phyloP scores from a whole-genome alignment of 2,113 vertebrate genomes.

The Brevimyrus niger region DNA sequence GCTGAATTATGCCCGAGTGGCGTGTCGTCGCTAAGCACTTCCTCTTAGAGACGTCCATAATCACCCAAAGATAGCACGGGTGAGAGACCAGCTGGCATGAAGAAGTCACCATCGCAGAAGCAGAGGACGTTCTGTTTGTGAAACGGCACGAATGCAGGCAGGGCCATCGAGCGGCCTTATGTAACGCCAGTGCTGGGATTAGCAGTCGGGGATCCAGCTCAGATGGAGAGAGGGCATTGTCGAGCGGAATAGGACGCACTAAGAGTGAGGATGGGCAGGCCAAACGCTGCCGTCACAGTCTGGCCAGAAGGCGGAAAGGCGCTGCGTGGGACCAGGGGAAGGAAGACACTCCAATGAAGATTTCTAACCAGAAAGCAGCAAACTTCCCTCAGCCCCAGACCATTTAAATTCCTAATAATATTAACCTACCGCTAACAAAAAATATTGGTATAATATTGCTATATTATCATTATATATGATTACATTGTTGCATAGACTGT shows the following conservation, averaged over 20 bases:
- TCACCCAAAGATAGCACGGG: not conserved
- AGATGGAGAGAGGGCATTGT: not conserved
- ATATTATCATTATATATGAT: not conserved
- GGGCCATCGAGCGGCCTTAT: not conserved
- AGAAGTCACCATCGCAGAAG: not conserved
- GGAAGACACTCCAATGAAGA: not conserved
- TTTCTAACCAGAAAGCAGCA: not conserved
- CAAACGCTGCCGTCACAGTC: not conserved
- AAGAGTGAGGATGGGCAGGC: not conserved
- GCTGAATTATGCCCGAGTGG: not conserved
- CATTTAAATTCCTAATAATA: not conserved
- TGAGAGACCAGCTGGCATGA: slow-evolving; percentile 2
- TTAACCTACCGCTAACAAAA: not conserved
- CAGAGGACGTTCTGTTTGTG: not conserved
- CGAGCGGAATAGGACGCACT: not conserved
- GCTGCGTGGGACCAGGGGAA: not conserved
- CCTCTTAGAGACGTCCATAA: not conserved
- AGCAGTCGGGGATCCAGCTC: not conserved
- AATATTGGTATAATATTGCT: not conserved
- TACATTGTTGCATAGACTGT: not conserved
- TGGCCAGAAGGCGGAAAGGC: not conserved
- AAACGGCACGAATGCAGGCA: not conserved
- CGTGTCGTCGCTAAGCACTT: not conserved
- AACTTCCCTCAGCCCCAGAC: not conserved
- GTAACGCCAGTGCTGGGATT: not conserved